Conservation (phyloP, 2,113 vertebrate species). For the Callospermophilus lateralis region DNA sequence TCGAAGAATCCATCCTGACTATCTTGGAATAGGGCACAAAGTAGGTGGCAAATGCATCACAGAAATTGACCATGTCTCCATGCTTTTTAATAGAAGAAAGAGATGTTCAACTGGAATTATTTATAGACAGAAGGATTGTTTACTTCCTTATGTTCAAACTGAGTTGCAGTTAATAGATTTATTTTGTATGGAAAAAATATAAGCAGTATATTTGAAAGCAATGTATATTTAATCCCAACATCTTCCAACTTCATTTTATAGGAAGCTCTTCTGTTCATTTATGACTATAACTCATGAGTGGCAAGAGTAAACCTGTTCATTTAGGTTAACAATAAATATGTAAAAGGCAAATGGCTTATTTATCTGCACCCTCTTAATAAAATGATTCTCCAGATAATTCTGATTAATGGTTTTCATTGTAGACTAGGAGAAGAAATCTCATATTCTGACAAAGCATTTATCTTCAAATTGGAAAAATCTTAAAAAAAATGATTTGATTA, state of each 20-base stretch:
- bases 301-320: background rate
- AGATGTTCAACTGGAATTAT: background rate
- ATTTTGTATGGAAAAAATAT: background rate
- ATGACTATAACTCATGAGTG: background rate
- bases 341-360: background rate
- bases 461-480: background rate
- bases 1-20: background rate
- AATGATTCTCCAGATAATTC: background rate
- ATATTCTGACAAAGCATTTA: background rate
- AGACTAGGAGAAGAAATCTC: background rate
- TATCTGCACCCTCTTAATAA: background rate
- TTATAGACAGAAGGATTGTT: background rate
- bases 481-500: background rate
- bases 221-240: background rate
- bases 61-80: background rate
- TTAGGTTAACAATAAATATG: background rate
- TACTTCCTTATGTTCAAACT: background rate
- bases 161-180: background rate
- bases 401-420: background rate
- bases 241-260: background rate
- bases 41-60: background rate
- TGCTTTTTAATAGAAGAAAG: background rate
- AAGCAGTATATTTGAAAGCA: background rate
- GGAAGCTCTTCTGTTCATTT: background rate
- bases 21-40: background rate